A percentile compares a stretch with the other conserved stretches of the same genome.
These are phyloP conservation scores for Heliconius hortense DNA, from an alignment of 2,888 invertebrate genomes.

Conservation along the genomic window DNA sequence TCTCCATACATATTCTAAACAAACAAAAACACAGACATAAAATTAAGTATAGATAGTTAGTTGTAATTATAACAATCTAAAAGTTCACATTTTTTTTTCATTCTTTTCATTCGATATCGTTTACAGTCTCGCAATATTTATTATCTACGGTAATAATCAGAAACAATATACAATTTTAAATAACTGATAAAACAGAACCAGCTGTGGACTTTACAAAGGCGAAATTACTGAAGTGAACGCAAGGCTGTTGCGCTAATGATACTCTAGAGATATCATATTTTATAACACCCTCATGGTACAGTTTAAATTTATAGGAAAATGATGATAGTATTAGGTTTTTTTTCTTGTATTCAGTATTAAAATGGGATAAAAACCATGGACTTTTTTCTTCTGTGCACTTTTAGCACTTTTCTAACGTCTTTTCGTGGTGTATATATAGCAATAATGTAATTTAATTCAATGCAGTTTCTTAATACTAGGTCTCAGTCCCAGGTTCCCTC, in stretches of 20 bases:
- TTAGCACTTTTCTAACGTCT: neutral
- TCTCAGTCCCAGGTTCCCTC: too few species aligned
- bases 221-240: slow-evolving; percentile 19
- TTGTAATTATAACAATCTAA: too few species aligned
- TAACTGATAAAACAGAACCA: neutral
- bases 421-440: too few species aligned
- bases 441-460: too few species aligned
- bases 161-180: neutral
- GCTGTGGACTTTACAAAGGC: slow-evolving; percentile 1
- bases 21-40: too few species aligned
- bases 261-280: neutral
- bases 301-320: neutral
- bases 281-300: neutral
- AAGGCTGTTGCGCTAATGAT: slow-evolving; percentile 20
- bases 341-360: neutral
- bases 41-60: too few species aligned
- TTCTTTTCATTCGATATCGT: too few species aligned
- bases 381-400: neutral
- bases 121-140: too few species aligned
- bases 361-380: neutral
- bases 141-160: too few species aligned
- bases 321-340: neutral
- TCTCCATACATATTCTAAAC: too few species aligned
- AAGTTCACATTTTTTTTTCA: too few species aligned
- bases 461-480: too few species aligned